These are phyloP conservation scores for Tangara arthus DNA, from an alignment of 2,797 vertebrate species.

Conservation along the genomic window DNA sequence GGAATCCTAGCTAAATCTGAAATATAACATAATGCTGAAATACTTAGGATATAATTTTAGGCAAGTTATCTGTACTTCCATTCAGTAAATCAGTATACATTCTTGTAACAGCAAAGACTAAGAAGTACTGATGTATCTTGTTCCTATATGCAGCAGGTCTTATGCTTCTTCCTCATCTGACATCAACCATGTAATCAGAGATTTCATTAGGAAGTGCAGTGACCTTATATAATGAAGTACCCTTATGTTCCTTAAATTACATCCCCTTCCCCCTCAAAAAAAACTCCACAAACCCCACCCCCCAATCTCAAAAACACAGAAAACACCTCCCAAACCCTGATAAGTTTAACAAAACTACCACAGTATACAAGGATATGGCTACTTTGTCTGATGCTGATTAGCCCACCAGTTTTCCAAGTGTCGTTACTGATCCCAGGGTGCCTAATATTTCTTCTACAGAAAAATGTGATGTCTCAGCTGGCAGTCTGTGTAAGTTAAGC, in stretches of 20 bases:
- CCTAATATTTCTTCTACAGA: not conserved
- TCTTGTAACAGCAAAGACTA: not conserved
- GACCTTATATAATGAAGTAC: not conserved
- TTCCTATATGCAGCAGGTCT: not conserved
- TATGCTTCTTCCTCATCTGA: not conserved
- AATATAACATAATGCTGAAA: not conserved
- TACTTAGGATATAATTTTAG: not conserved
- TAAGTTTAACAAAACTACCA: not conserved
- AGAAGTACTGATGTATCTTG: not conserved
- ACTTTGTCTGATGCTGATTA: not conserved
- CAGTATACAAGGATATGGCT: not conserved
- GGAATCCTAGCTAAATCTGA: not conserved
- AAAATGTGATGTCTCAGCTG: not conserved
- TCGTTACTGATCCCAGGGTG: not conserved
- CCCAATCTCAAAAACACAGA: not conserved
- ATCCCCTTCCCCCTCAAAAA: fast-evolving
- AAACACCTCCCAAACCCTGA: not conserved
- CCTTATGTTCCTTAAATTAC: not conserved
- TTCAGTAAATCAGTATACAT: not conserved
- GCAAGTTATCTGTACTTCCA: not conserved
- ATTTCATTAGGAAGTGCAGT: not conserved
- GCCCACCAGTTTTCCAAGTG: not conserved
- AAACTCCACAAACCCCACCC: not conserved
- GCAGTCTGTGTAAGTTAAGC: not conserved
- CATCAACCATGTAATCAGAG: not conserved